Conservation (phyloP, 2,113 vertebrate genomes). For the Rattus norvegicus region GRCr8 NC_086028.1:83540001-83540500, state of each 20-base stretch:
- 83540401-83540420: not conserved
- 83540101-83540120: constrained; percentile 16
- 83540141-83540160: not conserved
- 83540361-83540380: constrained; percentile 5
- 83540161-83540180: constrained; percentile 15
- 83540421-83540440: not conserved
- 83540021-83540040: not conserved
- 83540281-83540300: constrained; percentile 48
- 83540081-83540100: not conserved
- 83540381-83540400: not conserved
- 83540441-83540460: constrained; percentile 5
- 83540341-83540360: not conserved
- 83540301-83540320: constrained; percentile 39
- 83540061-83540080: constrained; percentile 3
- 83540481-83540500: not conserved
- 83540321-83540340: not conserved
- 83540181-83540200: not conserved
- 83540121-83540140: constrained; percentile 46
- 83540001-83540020: constrained; percentile 55
- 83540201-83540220: not conserved
- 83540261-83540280: constrained; percentile 41
- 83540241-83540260: not conserved
- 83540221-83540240: constrained; percentile 8
- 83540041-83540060: constrained; percentile 55
- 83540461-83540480: constrained; percentile 1